Evolutionary conservation across 2,888 invertebrate genomes (phyloP), one percentile per base, ranked within the genome.

Genomic region (Eurytoma californica): DNA sequence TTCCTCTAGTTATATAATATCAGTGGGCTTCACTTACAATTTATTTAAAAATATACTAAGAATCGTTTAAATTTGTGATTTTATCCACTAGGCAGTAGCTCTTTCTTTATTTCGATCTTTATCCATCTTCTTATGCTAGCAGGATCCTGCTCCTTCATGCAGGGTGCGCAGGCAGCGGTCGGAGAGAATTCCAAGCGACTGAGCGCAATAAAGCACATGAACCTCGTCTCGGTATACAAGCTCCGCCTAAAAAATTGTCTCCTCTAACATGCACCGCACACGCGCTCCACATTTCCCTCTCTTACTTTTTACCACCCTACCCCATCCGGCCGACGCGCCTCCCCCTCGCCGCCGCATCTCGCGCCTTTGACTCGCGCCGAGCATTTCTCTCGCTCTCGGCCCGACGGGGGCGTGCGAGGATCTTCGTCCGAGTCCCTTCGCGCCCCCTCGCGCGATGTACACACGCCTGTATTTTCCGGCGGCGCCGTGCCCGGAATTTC

Each of bases 401-500:
- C 39, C 39, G 9, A 9, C 9, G 39, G 39, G 39, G 7, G 39
- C 39, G 39, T 9, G 7, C 24, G 55, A 68, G 30, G 55, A 55
- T 63, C 63, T 47, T 28, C 39, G 39, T 74, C 75, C 20, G 74
- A 53, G 49, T 77, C 81, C 66, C 79, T 81, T 76, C 79, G 75
- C 72, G 70, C 68, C 51, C 47, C 16, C 49, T 13, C 82, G 85
- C 79, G 66, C 66, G 66, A 39, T 61, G 72, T 75, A 75, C 61
- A 69, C 24, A 72, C 58, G 39, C 47, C 51, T 82, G 84, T 86
- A 84, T 85, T 86, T 86, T 79, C 83, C 80, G 79, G 75, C 58
- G 82, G 83, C 84, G 84, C 39, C 83, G 82, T 83, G 80, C 82
- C 75, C 72, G 81, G 82, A 84, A 84, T 82, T 84, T 83, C 77